Conservation (phyloP, 2,888 invertebrate genomes). For the Mechanitis messenoides region DNA sequence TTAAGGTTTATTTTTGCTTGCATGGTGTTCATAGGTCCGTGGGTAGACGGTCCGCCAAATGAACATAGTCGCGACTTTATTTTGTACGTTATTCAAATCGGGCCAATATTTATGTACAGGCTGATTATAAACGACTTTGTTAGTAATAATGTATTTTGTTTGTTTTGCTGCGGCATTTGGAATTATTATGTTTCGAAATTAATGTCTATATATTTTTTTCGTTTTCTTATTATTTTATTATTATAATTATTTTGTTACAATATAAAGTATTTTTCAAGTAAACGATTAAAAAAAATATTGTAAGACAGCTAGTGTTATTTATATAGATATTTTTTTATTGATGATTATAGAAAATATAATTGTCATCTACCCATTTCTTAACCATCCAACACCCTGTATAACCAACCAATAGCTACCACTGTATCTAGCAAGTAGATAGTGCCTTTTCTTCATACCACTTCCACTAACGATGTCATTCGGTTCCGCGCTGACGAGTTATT, state of each 20-base stretch:
- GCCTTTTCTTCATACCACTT: conserved; percentile 73
- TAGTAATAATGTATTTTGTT: conserved; percentile 4
- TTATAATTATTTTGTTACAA: no score
- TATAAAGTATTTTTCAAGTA: no score
- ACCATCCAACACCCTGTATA: conserved; percentile 44
- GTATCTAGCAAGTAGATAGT: conserved; percentile 59
- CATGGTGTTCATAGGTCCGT: conserved; percentile 23
- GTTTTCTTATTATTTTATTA: no score
- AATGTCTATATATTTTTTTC: not conserved
- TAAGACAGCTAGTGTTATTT: no score
- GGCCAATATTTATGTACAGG: conserved; percentile 62
- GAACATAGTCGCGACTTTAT: conserved; percentile 70
- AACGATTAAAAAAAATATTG: no score
- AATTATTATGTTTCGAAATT: not conserved
- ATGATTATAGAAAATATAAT: no score
- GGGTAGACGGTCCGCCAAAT: conserved; percentile 56
- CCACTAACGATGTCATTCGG: conserved; percentile 75
- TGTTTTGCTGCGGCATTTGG: not conserved
- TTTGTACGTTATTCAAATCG: conserved; percentile 61
- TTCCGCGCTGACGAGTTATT: conserved; percentile 71
- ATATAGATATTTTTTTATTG: no score
- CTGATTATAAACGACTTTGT: conserved; percentile 32
- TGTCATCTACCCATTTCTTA: not conserved
- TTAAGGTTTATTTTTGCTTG: conserved; percentile 32
- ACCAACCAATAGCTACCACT: conserved; percentile 50